Percentiles rank a stretch among this genome's conserved stretches.
Evolutionary conservation across 2,797 vertebrate species (phyloP).

Genomic region (Stomatorhinus walkeri): DNA sequence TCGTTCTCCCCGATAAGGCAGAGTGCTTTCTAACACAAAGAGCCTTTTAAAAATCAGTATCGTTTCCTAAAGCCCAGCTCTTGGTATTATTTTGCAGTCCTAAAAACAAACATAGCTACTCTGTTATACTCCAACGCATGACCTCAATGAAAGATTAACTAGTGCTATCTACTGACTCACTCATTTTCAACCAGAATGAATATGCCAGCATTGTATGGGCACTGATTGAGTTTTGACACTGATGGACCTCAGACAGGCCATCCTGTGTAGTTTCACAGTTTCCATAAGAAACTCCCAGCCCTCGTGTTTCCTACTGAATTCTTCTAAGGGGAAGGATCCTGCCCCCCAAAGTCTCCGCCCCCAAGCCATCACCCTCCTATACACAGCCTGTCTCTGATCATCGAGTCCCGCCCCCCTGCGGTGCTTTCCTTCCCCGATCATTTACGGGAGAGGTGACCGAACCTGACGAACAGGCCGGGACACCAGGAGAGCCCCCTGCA

Average conservation of each 20-base stretch:
- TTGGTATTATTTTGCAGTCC: background rate
- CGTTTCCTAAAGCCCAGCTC: background rate
- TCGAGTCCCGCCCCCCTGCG: background rate
- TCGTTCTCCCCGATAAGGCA: background rate
- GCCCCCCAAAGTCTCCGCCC: background rate
- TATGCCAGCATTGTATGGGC: background rate
- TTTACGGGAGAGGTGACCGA: background rate
- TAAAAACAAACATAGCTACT: background rate
- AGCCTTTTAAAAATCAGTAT: background rate
- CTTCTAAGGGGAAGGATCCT: background rate
- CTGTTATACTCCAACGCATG: background rate
- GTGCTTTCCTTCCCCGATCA: background rate
- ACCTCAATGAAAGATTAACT: background rate
- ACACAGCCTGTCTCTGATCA: background rate
- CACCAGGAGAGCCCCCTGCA: slow-evolving; percentile 21
- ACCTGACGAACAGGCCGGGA: slow-evolving; percentile 15
- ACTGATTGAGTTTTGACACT: background rate
- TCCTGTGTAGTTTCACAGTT: background rate
- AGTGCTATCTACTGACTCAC: background rate
- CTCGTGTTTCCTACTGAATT: background rate
- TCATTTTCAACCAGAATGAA: background rate
- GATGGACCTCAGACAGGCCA: background rate
- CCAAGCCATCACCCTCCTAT: background rate
- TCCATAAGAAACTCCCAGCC: background rate
- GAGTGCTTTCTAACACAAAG: background rate